Conservation (phyloP, 2,113 vertebrate genomes). For the Oceanites oceanicus region DNA sequence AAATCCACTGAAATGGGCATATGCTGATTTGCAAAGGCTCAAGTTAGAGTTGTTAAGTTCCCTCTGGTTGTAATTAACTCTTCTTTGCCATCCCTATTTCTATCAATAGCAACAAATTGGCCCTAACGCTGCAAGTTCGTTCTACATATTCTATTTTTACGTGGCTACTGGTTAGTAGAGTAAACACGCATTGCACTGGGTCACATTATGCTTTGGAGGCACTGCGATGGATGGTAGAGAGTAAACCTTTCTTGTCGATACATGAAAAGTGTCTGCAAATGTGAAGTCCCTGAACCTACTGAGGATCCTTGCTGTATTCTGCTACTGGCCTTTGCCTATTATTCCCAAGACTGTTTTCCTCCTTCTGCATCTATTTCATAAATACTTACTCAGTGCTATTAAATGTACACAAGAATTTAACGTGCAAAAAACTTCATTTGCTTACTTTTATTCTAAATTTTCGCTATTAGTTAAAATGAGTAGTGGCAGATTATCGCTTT, state of each 20-base stretch:
- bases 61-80: not conserved
- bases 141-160: not conserved
- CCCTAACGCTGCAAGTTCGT: not conserved
- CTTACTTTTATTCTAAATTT: constrained; percentile 7
- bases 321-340: not conserved
- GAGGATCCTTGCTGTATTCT: not conserved
- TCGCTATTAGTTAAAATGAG: constrained; percentile 38
- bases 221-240: not conserved
- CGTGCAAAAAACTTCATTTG: not conserved
- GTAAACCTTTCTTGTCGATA: not conserved
- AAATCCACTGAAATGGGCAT: not conserved
- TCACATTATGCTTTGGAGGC: not conserved
- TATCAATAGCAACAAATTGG: not conserved
- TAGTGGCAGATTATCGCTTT: constrained; percentile 8
- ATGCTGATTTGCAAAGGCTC: not conserved
- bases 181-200: not conserved
- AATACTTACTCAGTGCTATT: not conserved
- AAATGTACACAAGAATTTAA: not conserved
- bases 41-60: not conserved
- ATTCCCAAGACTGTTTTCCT: not conserved
- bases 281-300: not conserved
- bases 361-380: not conserved
- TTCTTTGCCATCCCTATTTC: not conserved
- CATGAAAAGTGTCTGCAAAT: not conserved
- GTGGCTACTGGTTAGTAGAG: not conserved